Evolutionary conservation across 2,888 invertebrate species (phyloP), one percentile per base, ranked within the genome.

Genomic region (Yponomeuta malinellus): DNA sequence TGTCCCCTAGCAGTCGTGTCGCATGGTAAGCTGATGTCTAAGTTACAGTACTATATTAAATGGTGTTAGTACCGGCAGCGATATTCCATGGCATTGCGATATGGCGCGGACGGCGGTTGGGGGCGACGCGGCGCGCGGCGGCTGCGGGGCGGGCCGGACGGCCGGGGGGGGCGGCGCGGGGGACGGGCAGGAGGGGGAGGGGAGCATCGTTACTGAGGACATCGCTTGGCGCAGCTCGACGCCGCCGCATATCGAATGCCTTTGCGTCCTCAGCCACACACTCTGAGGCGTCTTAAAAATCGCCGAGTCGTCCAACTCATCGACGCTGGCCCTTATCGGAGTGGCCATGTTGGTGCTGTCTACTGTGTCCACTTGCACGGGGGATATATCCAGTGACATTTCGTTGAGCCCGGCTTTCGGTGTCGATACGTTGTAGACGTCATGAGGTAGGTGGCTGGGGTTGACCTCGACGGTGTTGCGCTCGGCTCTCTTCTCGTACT

Each of bases 51-150:
- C 81, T 88, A 87, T 89, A 87, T 88, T 89, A 90, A 91, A 91
- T 91, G 89, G 87, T 86, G 92, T 93, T 93, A 93, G 91, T 93
- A 93, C 93, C 93, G 93, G 93, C 85, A 90, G 90, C 90, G 87
- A 90, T 87, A 89, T 85, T 90, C 91, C 90, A 88, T 90, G 90
- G 91, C 89, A 88, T 89, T 89, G 90, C 85, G 87, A 87, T 81
- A 89, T 89, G 89, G 88, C 85, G 86, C 87, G 88, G 85, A 88
- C 90, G 85, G 88, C 90, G 86, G 78, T 83, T 85, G 87, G 86
- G 78, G 85, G 85, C 83, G 86, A 81, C 86, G 86, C 79, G 83
- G 84, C 85, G 82, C 83, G 84, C 83, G 76, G 85, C 83, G 83
- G 85, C 80, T 82, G 80, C 83, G 80, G 79, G 77, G 79, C 81